Percentiles rank a stretch among this genome's conserved stretches.
These are phyloP conservation scores for Molossus molossus DNA, from an alignment of 2,797 vertebrate genomes.

Conservation along the genomic window DNA sequence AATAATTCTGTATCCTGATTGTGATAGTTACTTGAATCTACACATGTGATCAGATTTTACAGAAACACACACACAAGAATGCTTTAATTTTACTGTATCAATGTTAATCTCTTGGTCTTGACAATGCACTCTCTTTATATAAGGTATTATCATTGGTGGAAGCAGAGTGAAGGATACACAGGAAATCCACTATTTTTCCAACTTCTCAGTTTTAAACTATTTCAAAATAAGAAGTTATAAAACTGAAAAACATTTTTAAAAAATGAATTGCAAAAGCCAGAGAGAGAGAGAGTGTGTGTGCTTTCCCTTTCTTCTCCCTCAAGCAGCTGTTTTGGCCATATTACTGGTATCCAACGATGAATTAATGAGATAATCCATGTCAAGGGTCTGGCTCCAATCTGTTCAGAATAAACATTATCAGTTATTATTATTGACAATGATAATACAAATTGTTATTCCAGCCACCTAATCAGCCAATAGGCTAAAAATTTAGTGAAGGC, in stretches of 20 bases:
- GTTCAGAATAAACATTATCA: slow-evolving; percentile 15
- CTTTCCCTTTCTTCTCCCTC: not conserved
- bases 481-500: slow-evolving; percentile 19
- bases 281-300: not conserved
- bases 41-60: not conserved
- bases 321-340: not conserved
- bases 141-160: not conserved
- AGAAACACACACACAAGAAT: not conserved
- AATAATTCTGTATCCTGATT: not conserved
- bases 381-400: not conserved
- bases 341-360: not conserved
- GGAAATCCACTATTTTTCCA: slow-evolving; percentile 19
- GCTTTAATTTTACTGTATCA: not conserved
- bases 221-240: slow-evolving; percentile 42
- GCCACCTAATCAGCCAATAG: not conserved
- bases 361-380: not conserved
- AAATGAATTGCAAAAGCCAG: not conserved
- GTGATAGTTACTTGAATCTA: not conserved
- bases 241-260: not conserved
- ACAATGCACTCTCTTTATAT: not conserved
- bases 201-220: slow-evolving; percentile 25
- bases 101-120: not conserved
- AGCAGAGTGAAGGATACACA: not conserved
- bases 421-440: slow-evolving; percentile 33
- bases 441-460: not conserved